Conservation (phyloP, 1,140 invertebrate genomes). For the Bradynema listronoti region DNA sequence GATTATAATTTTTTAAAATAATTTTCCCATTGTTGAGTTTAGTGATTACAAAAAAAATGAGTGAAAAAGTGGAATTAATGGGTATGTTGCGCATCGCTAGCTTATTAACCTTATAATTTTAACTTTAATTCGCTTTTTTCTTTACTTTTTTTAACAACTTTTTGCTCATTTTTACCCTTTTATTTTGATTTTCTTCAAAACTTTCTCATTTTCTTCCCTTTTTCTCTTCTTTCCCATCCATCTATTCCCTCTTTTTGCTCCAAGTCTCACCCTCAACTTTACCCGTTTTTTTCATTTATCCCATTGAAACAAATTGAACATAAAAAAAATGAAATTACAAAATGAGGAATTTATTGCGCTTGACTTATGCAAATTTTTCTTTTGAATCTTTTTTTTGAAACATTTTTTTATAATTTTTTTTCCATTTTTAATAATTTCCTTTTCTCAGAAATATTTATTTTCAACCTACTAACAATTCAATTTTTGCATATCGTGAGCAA, state of each 20-base stretch:
- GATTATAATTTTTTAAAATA: too few species aligned
- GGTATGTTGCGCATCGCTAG: too few species aligned
- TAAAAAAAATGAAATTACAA: background rate
- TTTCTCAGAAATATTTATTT: background rate
- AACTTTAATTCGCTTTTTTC: background rate
- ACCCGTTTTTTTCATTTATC: constrained; percentile 2
- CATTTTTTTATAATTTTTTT: background rate
- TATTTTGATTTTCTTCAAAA: background rate
- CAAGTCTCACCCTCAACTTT: background rate
- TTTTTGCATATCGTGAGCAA: background rate
- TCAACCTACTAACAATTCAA: background rate
- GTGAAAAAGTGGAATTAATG: too few species aligned
- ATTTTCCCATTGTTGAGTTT: too few species aligned
- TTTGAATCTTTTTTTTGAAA: too few species aligned
- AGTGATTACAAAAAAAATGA: too few species aligned
- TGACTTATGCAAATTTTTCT: constrained; percentile 3
- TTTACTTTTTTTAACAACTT: background rate
- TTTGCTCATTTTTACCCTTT: background rate
- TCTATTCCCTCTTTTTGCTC: background rate
- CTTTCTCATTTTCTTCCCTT: background rate
- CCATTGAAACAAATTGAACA: constrained; percentile 4
- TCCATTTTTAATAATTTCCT: constrained; percentile 6
- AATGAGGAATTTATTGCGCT: background rate
- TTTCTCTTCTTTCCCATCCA: background rate
- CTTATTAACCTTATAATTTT: constrained; percentile 4